Evolutionary conservation across 2,113 vertebrate genomes (phyloP).

Genomic region (Percina caprodes): DNA sequence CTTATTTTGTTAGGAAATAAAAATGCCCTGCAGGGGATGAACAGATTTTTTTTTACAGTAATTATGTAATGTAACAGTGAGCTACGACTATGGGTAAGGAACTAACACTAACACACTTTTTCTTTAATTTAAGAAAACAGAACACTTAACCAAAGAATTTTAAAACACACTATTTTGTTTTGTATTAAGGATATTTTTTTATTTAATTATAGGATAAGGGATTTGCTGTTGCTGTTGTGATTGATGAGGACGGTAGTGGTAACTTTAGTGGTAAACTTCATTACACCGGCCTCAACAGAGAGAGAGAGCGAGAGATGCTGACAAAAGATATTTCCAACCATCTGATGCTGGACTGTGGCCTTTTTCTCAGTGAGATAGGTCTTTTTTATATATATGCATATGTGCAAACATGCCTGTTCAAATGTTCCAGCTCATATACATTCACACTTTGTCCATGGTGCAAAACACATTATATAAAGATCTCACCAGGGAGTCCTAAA

Average conservation of each 20-base stretch:
- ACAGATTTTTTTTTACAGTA: neutral
- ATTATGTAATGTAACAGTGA: neutral
- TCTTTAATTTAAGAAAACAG: neutral
- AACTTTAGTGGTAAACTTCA: neutral
- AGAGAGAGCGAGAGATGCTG: neutral
- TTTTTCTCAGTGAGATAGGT: neutral
- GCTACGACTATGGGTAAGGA: neutral
- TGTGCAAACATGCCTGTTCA: neutral
- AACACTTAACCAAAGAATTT: neutral
- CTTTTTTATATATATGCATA: constrained; percentile 13
- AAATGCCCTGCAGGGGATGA: neutral
- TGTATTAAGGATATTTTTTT: neutral
- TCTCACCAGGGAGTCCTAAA: constrained; percentile 20
- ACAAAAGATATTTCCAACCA: constrained; percentile 16
- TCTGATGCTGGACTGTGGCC: neutral
- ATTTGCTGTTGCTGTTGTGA: constrained; percentile 18
- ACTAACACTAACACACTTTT: neutral
- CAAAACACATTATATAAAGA: constrained; percentile 53
- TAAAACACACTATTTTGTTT: neutral
- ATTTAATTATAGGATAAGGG: constrained; percentile 7
- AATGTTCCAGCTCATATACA: neutral
- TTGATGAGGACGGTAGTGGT: constrained; percentile 1
- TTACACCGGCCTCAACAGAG: constrained; percentile 25
- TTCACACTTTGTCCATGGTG: constrained; percentile 42
- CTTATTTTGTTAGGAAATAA: neutral